These are phyloP conservation scores for Lucinisca nassula DNA, from an alignment of 2,888 invertebrate genomes.

Conservation along the genomic window DNA sequence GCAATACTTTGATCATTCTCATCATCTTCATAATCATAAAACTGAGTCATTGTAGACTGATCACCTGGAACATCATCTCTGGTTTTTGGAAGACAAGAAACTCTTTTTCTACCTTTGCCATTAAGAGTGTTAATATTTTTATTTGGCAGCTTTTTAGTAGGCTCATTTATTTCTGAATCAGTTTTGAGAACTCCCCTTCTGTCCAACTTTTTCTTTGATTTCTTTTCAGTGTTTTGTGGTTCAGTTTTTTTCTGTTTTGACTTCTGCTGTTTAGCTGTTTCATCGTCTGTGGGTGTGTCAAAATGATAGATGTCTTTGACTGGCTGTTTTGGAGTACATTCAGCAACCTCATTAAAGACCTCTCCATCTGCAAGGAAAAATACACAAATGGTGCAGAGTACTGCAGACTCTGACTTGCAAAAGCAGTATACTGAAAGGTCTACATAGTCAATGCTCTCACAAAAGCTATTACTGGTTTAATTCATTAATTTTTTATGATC, in stretches of 20 bases:
- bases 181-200: not conserved
- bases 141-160: not conserved
- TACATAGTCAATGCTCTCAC: too few species aligned
- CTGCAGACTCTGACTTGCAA: too few species aligned
- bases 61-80: slow-evolving; percentile 45
- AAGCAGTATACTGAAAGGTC: too few species aligned
- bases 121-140: too few species aligned
- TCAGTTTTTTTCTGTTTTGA: not conserved
- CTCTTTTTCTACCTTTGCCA: slow-evolving; percentile 17
- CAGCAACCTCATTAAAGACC: slow-evolving; percentile 1
- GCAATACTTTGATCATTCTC: slow-evolving; percentile 4
- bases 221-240: not conserved
- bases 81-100: not conserved
- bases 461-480: too few species aligned
- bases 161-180: not conserved
- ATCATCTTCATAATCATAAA: slow-evolving; percentile 65
- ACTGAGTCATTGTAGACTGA: slow-evolving; percentile 73
- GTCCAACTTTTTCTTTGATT: not conserved
- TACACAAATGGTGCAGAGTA: too few species aligned
- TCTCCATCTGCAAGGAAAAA: too few species aligned
- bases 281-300: not conserved
- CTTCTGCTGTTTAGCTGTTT: not conserved
- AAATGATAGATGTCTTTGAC: slow-evolving; percentile 19
- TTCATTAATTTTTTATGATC: too few species aligned
- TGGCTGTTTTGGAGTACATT: slow-evolving; percentile 57